A percentile compares a stretch with the other conserved stretches of the same genome.
phyloP scores from a whole-genome alignment of 2,797 vertebrate species.

The Chelonia mydas region DNA sequence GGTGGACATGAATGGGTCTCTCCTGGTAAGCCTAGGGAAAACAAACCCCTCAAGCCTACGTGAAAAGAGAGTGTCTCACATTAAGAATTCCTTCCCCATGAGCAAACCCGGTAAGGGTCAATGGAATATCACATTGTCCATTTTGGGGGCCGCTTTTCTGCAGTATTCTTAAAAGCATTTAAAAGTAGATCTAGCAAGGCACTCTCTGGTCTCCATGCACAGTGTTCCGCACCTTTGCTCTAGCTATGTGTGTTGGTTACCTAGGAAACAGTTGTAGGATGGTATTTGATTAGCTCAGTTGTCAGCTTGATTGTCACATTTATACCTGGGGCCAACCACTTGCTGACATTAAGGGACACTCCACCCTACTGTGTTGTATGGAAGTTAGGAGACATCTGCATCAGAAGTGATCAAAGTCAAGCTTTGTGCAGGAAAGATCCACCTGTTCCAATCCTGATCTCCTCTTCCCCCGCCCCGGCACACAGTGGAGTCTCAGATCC shows the following conservation, averaged over 20 bases:
- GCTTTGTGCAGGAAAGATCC: background rate
- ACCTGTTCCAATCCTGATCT: background rate
- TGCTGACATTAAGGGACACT: background rate
- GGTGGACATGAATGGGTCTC: background rate
- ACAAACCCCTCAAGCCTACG: background rate
- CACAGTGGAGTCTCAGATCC: background rate
- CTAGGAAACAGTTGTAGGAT: slow-evolving; percentile 38
- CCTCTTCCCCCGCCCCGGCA: no score
- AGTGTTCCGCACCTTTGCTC: background rate
- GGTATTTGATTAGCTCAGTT: background rate
- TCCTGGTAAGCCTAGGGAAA: background rate
- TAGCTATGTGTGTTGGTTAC: background rate
- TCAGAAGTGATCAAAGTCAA: background rate
- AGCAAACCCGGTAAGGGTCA: background rate
- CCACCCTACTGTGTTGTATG: background rate
- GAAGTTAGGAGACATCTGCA: rapidly evolving
- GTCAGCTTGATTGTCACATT: background rate
- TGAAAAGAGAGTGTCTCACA: background rate
- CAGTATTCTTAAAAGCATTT: background rate
- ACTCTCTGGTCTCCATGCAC: background rate
- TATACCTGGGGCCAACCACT: background rate
- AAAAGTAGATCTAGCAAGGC: background rate
- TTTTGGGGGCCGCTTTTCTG: background rate
- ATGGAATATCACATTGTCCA: background rate
- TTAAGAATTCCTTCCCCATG: background rate